A percentile compares a stretch with the other conserved stretches of the same genome.
Evolutionary conservation across 2,113 vertebrate species (phyloP).

Genomic region (Piaya cayana): DNA sequence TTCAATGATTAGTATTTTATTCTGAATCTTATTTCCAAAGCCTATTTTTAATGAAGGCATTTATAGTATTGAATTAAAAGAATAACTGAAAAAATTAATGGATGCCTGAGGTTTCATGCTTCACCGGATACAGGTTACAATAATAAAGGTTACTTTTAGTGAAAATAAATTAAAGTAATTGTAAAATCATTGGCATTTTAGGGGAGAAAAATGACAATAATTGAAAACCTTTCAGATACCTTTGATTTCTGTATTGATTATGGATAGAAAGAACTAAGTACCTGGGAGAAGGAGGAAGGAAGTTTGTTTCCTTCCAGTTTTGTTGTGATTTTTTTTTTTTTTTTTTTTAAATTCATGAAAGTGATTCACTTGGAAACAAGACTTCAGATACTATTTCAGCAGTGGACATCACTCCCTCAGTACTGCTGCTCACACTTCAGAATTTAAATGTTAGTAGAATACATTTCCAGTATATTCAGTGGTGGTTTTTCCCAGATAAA

Average conservation of each 20-base stretch:
- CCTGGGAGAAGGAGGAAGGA: background rate
- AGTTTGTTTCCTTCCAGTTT: background rate
- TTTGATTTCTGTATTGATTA: slow-evolving; percentile 1
- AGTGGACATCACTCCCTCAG: background rate
- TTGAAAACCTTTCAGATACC: background rate
- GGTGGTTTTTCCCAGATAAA: background rate
- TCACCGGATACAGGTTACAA: background rate
- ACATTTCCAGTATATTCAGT: background rate
- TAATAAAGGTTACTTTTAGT: slow-evolving; percentile 27
- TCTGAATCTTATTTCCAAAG: slow-evolving; percentile 54
- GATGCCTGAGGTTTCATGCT: slow-evolving; percentile 39
- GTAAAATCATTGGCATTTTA: background rate
- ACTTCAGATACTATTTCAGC: background rate
- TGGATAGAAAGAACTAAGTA: background rate
- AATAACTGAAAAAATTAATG: slow-evolving; percentile 33
- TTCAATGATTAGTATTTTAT: slow-evolving; percentile 43
- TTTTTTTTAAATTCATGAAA: background rate
- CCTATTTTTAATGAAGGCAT: slow-evolving; percentile 52
- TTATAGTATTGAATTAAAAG: slow-evolving; percentile 51
- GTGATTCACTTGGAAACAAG: background rate
- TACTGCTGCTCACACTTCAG: background rate
- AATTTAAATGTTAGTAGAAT: background rate
- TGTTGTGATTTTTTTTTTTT: too few relatives aligned
- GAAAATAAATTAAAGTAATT: slow-evolving; percentile 22
- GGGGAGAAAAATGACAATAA: background rate